A percentile compares a stretch with the other conserved stretches of the same genome.
phyloP scores from a whole-genome alignment of 2,797 vertebrate species.

The Cirrhinus molitorella region DNA sequence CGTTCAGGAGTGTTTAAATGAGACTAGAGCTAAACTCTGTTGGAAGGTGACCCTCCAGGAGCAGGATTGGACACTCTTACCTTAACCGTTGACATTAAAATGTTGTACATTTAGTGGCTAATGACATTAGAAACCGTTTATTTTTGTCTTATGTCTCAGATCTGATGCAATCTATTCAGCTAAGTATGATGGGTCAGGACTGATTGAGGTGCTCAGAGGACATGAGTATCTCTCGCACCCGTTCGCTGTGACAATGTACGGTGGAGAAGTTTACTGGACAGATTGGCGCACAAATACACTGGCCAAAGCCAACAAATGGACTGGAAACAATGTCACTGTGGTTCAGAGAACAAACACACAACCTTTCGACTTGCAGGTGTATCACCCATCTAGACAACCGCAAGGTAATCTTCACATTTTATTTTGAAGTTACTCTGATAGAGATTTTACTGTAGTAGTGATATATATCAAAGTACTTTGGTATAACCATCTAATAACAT shows the following conservation, averaged over 20 bases:
- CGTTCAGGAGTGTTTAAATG: not conserved
- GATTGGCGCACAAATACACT: conserved; percentile 97
- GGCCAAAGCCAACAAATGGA: conserved; percentile 97
- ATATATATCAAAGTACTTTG: not conserved
- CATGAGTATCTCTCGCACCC: conserved; percentile 96
- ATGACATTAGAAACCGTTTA: not conserved
- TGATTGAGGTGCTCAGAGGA: conserved; percentile 93
- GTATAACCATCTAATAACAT: not conserved
- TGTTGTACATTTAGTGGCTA: too few relatives aligned
- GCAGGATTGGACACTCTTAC: not conserved
- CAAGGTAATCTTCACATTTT: conserved; percentile 78
- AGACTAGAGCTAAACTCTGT: not conserved
- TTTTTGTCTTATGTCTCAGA: conserved; percentile 73
- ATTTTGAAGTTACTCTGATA: not conserved
- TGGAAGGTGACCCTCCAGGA: not conserved
- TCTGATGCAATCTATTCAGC: conserved; percentile 97
- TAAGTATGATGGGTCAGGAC: conserved; percentile 89
- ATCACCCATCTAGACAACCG: conserved; percentile 93
- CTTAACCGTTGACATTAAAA: too few relatives aligned
- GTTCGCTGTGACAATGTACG: conserved; percentile 94
- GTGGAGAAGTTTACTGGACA: conserved; percentile 97
- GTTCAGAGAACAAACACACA: conserved; percentile 97
- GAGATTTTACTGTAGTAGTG: too few relatives aligned
- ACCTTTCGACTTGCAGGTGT: conserved; percentile 95
- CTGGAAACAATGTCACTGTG: conserved; percentile 93